A percentile compares a stretch with the other conserved stretches of the same genome.
phyloP scores from a whole-genome alignment of 2,888 invertebrate genomes.

The Vanessa cardui region DNA sequence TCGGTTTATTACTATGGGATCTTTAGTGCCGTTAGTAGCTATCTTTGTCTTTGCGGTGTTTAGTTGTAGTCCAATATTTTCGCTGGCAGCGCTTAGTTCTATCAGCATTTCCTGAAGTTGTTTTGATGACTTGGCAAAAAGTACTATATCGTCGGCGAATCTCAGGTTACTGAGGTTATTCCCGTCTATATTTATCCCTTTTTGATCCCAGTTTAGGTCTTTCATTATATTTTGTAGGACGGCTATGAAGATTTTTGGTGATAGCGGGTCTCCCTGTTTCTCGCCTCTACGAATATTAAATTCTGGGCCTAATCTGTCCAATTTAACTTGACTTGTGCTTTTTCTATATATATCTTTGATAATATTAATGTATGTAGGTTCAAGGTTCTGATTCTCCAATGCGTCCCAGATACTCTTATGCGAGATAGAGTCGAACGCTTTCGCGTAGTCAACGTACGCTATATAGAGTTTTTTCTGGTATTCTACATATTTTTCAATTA shows the following conservation, averaged over 20 bases:
- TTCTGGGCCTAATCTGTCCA: not conserved
- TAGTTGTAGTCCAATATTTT: not conserved
- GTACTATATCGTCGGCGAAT: constrained; percentile 32
- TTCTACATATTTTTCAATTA: too few species aligned
- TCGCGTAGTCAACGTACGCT: not conserved
- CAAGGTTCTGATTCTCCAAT: too few species aligned
- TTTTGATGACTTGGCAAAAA: constrained; percentile 2
- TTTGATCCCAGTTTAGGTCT: constrained; percentile 15
- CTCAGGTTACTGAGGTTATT: constrained; percentile 21
- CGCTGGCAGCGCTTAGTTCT: not conserved
- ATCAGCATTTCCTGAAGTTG: not conserved
- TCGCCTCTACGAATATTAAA: constrained; percentile 10
- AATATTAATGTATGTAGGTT: not conserved
- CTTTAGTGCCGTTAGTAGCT: not conserved
- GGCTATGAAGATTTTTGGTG: constrained; percentile 6
- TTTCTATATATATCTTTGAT: not conserved
- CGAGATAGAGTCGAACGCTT: not conserved
- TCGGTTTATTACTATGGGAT: constrained; percentile 28
- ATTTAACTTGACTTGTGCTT: not conserved
- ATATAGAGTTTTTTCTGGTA: not conserved
- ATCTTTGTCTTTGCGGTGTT: not conserved
- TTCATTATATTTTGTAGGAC: constrained; percentile 12
- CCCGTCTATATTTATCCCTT: constrained; percentile 26
- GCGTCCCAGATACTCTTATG: not conserved
- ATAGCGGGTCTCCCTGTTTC: constrained; percentile 14